phyloP scores from a whole-genome alignment of 2,113 vertebrate species.

The Columba janthina region DNA sequence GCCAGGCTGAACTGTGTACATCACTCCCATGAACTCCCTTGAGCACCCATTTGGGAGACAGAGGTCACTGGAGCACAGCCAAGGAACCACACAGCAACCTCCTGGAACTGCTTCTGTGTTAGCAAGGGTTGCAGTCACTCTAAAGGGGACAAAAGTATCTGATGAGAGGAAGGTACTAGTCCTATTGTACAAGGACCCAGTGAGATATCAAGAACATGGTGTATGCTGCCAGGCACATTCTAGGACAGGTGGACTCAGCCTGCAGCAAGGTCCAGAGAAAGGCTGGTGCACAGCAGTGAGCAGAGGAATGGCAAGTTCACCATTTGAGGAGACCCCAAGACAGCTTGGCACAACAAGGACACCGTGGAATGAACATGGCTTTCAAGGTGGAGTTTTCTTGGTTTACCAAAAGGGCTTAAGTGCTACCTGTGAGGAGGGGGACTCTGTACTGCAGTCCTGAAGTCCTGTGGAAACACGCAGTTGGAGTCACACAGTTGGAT shows the following conservation, averaged over 20 bases:
- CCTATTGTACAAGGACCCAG: not conserved
- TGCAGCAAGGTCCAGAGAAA: not conserved
- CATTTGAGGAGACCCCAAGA: not conserved
- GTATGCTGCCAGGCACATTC: not conserved
- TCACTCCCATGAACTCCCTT: not conserved
- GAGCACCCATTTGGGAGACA: not conserved
- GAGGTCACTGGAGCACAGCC: not conserved
- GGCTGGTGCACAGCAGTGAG: not conserved
- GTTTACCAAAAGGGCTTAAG: not conserved
- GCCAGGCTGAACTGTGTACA: not conserved
- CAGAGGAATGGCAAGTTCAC: not conserved
- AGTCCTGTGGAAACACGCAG: not conserved
- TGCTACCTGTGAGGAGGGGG: not conserved
- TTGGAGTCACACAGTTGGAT: not conserved
- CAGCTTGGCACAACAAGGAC: not conserved
- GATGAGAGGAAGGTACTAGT: not conserved
- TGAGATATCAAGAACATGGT: accelerated
- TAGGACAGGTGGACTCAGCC: not conserved
- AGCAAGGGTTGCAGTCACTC: not conserved
- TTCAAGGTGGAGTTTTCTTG: not conserved
- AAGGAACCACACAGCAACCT: not conserved
- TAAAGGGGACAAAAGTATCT: not conserved
- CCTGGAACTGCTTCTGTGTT: accelerated
- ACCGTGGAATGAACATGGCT: accelerated
- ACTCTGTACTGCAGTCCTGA: not conserved